Base-by-base conservation (phyloP, 1,140 invertebrate genomes). In the Nomia melanderi region DNA sequence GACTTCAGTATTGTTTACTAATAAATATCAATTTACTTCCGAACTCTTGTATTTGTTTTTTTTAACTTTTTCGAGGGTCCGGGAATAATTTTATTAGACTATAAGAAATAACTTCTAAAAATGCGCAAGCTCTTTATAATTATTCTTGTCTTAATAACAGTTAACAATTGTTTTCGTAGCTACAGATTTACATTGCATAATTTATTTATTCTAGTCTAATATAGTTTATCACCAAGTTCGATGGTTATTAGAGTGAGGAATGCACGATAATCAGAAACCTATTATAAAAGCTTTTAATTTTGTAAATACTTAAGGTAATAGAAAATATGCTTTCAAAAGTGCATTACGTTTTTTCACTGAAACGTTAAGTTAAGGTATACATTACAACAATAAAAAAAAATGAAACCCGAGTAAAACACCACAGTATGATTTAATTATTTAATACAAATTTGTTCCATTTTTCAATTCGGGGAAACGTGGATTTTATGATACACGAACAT, bases 1-100 rank as follows among this genome's bases (percentile, higher is more conserved):
- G 50, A 81, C 29, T 84, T 79, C 82, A 84, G 73, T 84, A 84
- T 84, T 84, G 83, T 84, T 83, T 84, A 78, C 39, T 83, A 84
- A 84, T 84, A 84, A 83, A 83, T 81, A 81, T 76, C 64, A 78
- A 82, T 82, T 84, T 73, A 80, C 74, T 50, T 84, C 63, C 59
- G 57, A 86, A 81, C 29, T 84, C 53, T 73, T 78, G 71, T 67
- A 75, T 83, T 84, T 86, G 66, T 86, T 81, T 73, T 81, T 73
- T 78, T 72, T 53, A 41, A 75, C 56, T 69, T 65, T 78, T 78
- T 83, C 27, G 59, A 62, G 75, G 31, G 72, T 86, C 74, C 72
- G 59, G 59, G 53, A 23, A 50, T 59, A 41, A 62, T 62, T 53
- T 41, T 53, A 70, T 23, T 62, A 50, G 65, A 56, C 7, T 17